Percentiles rank a stretch among this genome's conserved stretches.
Evolutionary conservation across 2,113 vertebrate genomes (phyloP).

Genomic region (Condylura cristata): DNA sequence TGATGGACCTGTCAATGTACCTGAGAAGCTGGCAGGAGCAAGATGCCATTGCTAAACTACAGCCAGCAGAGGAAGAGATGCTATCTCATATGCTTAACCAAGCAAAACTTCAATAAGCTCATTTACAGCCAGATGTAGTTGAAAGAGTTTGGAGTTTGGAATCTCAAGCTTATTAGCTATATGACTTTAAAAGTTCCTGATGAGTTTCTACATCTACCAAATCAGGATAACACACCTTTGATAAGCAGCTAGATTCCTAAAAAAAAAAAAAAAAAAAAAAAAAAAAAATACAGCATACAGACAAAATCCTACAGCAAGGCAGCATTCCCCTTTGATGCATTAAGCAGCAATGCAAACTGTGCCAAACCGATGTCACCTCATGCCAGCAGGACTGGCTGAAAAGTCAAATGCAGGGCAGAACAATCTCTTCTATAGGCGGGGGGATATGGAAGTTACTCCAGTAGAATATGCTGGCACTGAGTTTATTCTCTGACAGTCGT

Average conservation of each 20-base stretch:
- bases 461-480: rapidly evolving
- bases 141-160: neutral
- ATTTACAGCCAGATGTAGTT: neutral
- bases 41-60: neutral
- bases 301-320: neutral
- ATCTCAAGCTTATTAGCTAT: neutral
- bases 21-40: neutral
- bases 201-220: neutral
- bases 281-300: neutral
- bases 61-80: neutral
- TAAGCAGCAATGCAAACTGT: neutral
- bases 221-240: neutral
- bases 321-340: neutral
- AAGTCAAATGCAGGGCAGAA: neutral
- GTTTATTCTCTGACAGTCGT: neutral
- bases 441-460: too few species aligned
- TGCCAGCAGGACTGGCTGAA: neutral
- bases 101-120: neutral
- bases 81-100: neutral
- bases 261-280: neutral
- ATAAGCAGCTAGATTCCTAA: neutral
- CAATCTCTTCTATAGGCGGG: neutral
- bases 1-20: neutral
- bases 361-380: neutral
- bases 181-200: neutral